Evolutionary conservation across 2,113 vertebrate genomes (phyloP), one percentile per base, ranked within the genome.

Genomic region (Speoplatyrhinus poulsoni): DNA sequence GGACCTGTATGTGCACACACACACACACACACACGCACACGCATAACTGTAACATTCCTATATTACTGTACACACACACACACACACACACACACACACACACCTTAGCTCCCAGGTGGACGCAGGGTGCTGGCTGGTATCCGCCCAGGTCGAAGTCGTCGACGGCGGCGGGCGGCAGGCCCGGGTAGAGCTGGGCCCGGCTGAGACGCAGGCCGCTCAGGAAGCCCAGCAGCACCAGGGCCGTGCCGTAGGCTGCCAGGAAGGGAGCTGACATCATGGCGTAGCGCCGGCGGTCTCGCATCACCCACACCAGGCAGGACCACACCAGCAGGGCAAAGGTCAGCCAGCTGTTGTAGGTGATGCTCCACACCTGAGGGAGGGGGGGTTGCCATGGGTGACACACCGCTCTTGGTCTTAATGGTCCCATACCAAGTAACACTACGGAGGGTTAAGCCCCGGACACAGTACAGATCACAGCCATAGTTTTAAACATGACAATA

Each of bases 201-300:
- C 88, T 90, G n/a, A 93, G 60, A 3, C 90, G 90, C 15, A 95
- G 85, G n/a, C 88, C 90, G 36, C 90, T 93, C 32, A 90, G 68
- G 67, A 93, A 96, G 33, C 85, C 90, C 11, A 88, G 83, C 55
- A 87, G 54, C 60, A 94, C 70, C 84, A 96, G 92, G 26, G 93
- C 85, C 8, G 93, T 94, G 67, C 92, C 82, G 1, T 91, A 90
- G 49, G 86, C 65, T 9, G 93, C 94, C 82, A 96, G 90, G 82
- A 95, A 94, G 0, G 93, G 94, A 8, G 94, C 93, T 10, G 94
- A 94, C 62, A 90, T 82, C 93, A 95, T 93, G 78, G 94, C 92
- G 6, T 84, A 91, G 0, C 48, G 83, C n/a, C 91, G 75, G 0
- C 92, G 88, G 81, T 95, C 89, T 26, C 73, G 26, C 86, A 94